phyloP scores from a whole-genome alignment of 2,113 vertebrate species.

The Eptatretus burgeri region DNA sequence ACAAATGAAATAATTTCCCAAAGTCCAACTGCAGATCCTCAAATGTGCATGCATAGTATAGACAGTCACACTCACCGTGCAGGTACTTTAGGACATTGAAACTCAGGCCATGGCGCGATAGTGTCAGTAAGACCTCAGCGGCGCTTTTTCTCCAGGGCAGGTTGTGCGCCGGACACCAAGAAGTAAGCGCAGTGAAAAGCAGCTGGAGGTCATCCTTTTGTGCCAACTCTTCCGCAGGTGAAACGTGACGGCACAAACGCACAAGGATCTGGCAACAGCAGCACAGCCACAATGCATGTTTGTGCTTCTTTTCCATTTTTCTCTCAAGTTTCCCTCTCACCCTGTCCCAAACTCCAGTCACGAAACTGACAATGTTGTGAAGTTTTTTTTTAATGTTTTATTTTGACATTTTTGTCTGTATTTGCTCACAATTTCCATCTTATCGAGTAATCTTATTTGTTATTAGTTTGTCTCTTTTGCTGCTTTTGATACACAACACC shows the following conservation, averaged over 20 bases:
- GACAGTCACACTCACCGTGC: slow-evolving; percentile 25
- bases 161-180: slow-evolving; percentile 94
- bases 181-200: slow-evolving; percentile 95
- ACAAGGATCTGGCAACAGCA: slow-evolving; percentile 44
- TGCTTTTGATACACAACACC: too few species aligned
- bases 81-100: slow-evolving; percentile 97
- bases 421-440: too few species aligned
- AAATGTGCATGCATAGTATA: background rate
- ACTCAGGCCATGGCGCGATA: slow-evolving; percentile 80
- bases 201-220: slow-evolving; percentile 97
- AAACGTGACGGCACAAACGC: slow-evolving; percentile 80
- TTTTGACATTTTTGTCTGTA: too few species aligned
- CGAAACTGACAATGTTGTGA: too few species aligned
- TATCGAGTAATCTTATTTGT: too few species aligned
- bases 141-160: slow-evolving; percentile 92
- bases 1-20: too few species aligned
- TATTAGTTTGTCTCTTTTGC: too few species aligned
- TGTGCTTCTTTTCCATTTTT: too few species aligned
- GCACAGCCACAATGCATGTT: background rate
- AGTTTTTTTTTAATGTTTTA: too few species aligned
- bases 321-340: too few species aligned
- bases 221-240: slow-evolving; percentile 77
- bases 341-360: too few species aligned
- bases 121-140: slow-evolving; percentile 87
- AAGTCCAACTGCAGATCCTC: too few species aligned